phyloP scores from a whole-genome alignment of 1,140 invertebrate genomes.

The Heterodera carotae region DNA sequence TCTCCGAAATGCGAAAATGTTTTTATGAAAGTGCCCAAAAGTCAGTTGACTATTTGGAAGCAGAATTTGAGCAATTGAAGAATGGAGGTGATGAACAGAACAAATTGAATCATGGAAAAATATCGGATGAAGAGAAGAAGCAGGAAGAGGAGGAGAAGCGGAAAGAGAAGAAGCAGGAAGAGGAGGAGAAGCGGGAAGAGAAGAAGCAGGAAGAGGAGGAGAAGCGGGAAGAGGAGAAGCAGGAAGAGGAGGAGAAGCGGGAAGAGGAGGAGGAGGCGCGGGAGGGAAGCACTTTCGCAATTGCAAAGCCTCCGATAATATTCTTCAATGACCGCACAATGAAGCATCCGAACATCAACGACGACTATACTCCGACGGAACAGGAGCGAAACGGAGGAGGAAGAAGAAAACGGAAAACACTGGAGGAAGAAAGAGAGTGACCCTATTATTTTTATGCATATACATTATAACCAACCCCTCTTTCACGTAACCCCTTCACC shows the following conservation, averaged over 20 bases:
- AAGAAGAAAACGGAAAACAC: background rate
- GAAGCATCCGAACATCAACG: slow-evolving; percentile 22
- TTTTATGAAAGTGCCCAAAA: slow-evolving; percentile 53
- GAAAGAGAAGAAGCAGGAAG: background rate
- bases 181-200: background rate
- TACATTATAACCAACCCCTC: too few species aligned
- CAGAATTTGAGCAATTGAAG: slow-evolving; percentile 13
- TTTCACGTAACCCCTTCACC: too few species aligned
- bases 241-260: background rate
- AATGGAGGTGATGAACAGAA: background rate
- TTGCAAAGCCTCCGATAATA: slow-evolving; percentile 5
- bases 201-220: background rate
- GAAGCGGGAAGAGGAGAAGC: too few species aligned
- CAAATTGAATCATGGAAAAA: too few species aligned
- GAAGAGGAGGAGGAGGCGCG: background rate
- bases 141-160: background rate
- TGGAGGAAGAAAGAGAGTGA: background rate
- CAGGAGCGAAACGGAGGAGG: background rate
- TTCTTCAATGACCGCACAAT: slow-evolving; percentile 6
- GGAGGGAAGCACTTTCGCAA: slow-evolving; percentile 1
- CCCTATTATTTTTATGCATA: background rate
- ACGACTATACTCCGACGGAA: slow-evolving; percentile 8
- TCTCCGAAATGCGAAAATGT: slow-evolving; percentile 59
- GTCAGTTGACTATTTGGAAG: slow-evolving; percentile 28
- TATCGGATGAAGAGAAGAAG: background rate